Conservation (phyloP, 2,888 invertebrate species). For the Oligia strigilis region DNA sequence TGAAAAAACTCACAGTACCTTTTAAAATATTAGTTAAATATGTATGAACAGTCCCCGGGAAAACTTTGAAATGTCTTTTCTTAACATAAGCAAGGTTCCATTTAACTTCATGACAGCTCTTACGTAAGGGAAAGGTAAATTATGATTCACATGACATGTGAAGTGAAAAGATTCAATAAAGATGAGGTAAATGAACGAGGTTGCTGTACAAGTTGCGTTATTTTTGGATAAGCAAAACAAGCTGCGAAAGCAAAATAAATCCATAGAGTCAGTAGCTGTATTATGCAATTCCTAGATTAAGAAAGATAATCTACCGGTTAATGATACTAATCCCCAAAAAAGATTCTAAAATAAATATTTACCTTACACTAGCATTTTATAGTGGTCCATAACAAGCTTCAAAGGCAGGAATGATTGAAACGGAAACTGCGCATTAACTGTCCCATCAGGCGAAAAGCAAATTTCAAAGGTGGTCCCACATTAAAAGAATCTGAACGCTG, state of each 20-base stretch:
- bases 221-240: neutral
- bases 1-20: too few species aligned
- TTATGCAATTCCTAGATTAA: neutral
- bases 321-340: slow-evolving; percentile 31
- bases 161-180: slow-evolving; percentile 8
- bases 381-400: slow-evolving; percentile 38
- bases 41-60: neutral
- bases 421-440: slow-evolving; percentile 45
- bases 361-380: slow-evolving; percentile 39
- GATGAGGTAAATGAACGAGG: neutral
- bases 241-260: neutral
- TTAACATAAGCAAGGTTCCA: slow-evolving; percentile 5
- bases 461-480: slow-evolving; percentile 60
- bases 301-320: slow-evolving; percentile 12
- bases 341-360: slow-evolving; percentile 46
- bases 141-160: slow-evolving; percentile 9
- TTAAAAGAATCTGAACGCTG: slow-evolving; percentile 65
- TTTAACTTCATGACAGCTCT: slow-evolving; percentile 10
- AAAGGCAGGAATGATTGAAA: slow-evolving; percentile 45
- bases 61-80: slow-evolving; percentile 13
- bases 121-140: slow-evolving; percentile 7
- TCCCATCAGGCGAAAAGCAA: slow-evolving; percentile 48
- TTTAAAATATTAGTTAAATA: neutral
- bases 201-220: neutral
- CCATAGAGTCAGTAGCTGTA: neutral